Evolutionary conservation across 53 echinoderm and acorn worm species (phyloP), one percentile per base, ranked within the genome.

Genomic region (Antedon mediterranea): DNA sequence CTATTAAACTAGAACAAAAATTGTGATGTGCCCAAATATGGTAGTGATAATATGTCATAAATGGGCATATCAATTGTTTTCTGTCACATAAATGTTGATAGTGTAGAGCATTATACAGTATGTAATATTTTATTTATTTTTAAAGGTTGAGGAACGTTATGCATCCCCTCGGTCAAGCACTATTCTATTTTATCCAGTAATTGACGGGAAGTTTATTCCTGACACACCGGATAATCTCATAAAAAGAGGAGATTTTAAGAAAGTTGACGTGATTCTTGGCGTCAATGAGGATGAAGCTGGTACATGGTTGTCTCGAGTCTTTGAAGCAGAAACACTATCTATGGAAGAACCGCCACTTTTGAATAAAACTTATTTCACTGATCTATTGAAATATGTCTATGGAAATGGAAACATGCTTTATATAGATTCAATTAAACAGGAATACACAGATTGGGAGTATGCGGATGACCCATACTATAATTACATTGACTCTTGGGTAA

Each of bases 261-360:
- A 77, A 43, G 85, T 82, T 42, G 74, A 82, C 31, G 57, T 88
- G 15, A 72, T 90, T 18, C 32, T 88, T 18, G 90, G 90, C 0
- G 79, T 81, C 4, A 90, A 85, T 32, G 31, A 76, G 28, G 85
- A 90, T 29, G 90, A 90, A 43, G 90, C 88, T 30, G 80, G 74
- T 11, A 18, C 20, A 6, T 57, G 57, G 57, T 23, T 57, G 11
- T 2, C 2, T 57, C 3, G 23, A 18, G 23, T 57, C 23, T 57
- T 18, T 23, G 23, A 26, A 13, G 2, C 14, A 23, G 57, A 57
- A 18, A 26, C 9, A 57, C 11, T 57, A 3, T 18, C 11, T 26
- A 23, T 2, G 2, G 57, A 57, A 6, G 20, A 57, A 57, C 14
- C 57, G 23, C 57, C 57, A 18, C 2, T 57, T 6, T 18, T 57